Percentiles rank a stretch among this genome's conserved stretches.
phyloP scores from a whole-genome alignment of 1,140 invertebrate genomes.

The Nasonia vitripennis region DNA sequence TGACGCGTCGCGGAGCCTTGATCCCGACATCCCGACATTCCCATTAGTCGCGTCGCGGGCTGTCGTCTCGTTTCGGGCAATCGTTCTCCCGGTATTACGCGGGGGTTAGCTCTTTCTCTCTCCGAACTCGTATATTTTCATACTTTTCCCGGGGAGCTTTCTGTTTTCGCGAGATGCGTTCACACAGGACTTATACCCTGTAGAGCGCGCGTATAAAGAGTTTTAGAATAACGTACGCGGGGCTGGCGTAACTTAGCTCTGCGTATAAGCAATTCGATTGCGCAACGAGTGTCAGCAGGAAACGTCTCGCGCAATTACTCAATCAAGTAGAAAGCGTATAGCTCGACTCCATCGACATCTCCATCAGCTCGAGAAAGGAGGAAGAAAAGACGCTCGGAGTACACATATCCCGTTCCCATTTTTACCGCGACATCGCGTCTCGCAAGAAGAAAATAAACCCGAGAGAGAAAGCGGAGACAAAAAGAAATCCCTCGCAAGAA shows the following conservation, averaged over 20 bases:
- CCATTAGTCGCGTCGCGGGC: slow-evolving; percentile 49
- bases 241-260: too few species aligned
- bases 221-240: too few species aligned
- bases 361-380: neutral
- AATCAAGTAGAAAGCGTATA: slow-evolving; percentile 18
- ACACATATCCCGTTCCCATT: neutral
- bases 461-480: too few species aligned
- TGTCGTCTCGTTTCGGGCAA: neutral
- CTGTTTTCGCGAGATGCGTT: too few species aligned
- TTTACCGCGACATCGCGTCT: neutral
- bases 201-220: too few species aligned
- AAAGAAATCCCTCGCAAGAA: neutral
- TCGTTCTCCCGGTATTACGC: slow-evolving; percentile 13
- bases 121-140: neutral
- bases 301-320: neutral
- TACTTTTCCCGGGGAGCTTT: neutral
- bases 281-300: too few species aligned
- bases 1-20: slow-evolving; percentile 51
- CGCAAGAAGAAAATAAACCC: neutral
- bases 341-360: too few species aligned
- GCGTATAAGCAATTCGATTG: too few species aligned
- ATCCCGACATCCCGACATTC: slow-evolving; percentile 50
- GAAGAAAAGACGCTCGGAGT: neutral
- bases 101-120: neutral
- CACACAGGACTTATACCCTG: too few species aligned